phyloP scores from a whole-genome alignment of 2,888 invertebrate species.

The Andrena flavipes region DNA sequence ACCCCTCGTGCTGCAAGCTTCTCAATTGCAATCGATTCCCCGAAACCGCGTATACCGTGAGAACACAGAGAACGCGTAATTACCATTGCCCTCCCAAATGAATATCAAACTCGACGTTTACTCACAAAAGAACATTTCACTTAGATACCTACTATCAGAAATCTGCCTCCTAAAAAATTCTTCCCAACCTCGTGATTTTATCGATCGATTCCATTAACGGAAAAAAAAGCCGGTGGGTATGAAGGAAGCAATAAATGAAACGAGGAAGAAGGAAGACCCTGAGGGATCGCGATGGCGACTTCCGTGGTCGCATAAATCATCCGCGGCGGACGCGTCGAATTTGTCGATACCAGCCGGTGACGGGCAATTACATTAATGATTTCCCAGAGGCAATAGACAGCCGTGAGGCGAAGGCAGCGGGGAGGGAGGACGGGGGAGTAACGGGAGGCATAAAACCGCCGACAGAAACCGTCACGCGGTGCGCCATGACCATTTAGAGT shows the following conservation, averaged over 20 bases:
- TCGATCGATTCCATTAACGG: background rate
- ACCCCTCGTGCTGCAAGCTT: too few relatives aligned
- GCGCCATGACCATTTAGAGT: conserved; percentile 64
- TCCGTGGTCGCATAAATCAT: conserved; percentile 59
- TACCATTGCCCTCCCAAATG: conserved; percentile 9
- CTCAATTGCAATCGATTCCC: conserved; percentile 34
- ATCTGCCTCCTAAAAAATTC: background rate
- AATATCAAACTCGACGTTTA: conserved; percentile 7
- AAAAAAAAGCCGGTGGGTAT: background rate
- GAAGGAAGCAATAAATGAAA: background rate
- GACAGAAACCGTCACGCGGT: conserved; percentile 49
- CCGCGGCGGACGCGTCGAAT: conserved; percentile 58
- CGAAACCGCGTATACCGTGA: conserved; percentile 34
- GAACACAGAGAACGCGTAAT: conserved; percentile 42
- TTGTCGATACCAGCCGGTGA: conserved; percentile 57
- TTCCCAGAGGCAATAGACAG: conserved; percentile 56
- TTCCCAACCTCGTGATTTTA: background rate
- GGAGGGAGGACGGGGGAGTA: background rate
- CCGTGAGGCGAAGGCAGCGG: background rate
- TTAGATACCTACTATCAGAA: too few relatives aligned
- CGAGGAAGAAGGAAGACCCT: background rate
- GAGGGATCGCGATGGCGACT: background rate
- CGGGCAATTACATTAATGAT: conserved; percentile 66
- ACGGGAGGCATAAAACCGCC: conserved; percentile 47
- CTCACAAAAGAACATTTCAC: background rate